Evolutionary conservation across 2,888 invertebrate genomes (phyloP).

Genomic region (Pristionchus mayeri): DNA sequence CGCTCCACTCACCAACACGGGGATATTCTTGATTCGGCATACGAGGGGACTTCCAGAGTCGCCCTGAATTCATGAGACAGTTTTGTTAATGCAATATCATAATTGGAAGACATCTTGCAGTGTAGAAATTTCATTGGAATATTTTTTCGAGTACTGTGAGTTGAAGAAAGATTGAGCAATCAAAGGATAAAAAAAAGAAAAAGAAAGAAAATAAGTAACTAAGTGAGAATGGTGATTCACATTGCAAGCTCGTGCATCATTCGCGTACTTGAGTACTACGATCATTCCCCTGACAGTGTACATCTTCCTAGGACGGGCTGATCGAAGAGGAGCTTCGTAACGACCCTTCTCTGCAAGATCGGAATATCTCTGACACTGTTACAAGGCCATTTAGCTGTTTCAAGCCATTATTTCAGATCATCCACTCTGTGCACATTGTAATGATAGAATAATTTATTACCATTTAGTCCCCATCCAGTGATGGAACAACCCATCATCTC

Average conservation of each 20-base stretch:
- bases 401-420: not conserved
- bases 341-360: slow-evolving; percentile 33
- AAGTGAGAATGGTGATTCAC: too few relatives aligned
- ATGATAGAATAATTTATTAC: too few relatives aligned
- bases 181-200: too few relatives aligned
- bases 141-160: too few relatives aligned
- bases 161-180: too few relatives aligned
- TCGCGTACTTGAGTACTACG: not conserved
- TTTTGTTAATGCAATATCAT: not conserved
- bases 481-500: not conserved
- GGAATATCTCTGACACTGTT: too few relatives aligned
- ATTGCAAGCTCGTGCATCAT: slow-evolving; percentile 43
- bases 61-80: slow-evolving; percentile 10
- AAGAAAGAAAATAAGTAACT: too few relatives aligned
- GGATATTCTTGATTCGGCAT: not conserved
- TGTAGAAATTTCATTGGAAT: too few relatives aligned
- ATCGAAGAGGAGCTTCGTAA: not conserved
- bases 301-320: not conserved
- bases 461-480: slow-evolving; percentile 46
- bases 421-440: not conserved
- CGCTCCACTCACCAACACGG: slow-evolving; percentile 21
- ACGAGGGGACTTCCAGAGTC: slow-evolving; percentile 48
- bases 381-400: too few relatives aligned
- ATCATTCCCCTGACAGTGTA: slow-evolving; percentile 38
- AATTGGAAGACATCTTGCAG: too few relatives aligned